Base-by-base conservation (phyloP, 2,888 invertebrate genomes). In the Homarus gammarus region DNA sequence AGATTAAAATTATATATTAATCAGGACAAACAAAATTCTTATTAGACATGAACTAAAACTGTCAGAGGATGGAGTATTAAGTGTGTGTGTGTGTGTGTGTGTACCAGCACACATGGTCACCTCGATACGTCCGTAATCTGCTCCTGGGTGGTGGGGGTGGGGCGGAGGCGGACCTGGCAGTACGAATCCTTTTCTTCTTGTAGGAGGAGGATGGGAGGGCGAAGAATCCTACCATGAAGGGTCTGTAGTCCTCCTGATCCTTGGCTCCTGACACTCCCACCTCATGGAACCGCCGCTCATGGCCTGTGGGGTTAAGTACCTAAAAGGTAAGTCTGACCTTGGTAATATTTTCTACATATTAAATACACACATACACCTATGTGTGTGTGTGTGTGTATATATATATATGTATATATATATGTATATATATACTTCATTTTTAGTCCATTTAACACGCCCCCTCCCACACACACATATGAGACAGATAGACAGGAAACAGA, bases 161-260 rank as follows among this genome's bases (percentile, higher is more conserved):
- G 5, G 79, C 1, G 10, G 44, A 18, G 49, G 68, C 40, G 12
- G 83, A 83, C 8, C 83, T 73, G 8, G 75, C 27, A 0, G 87
- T 88, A 0, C 87, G 75, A 33, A 64, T 75, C 36, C 82, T 40
- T 27, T 73, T 82, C 73, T 83, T 89, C 31, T 70, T 79, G 56
- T 44, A 78, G 1, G 51, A 44, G 8, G 84, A 79, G 1, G 51
- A 77, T 2, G 91, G 91, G 27, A 84, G 86, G 18, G 88, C 87
- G 75, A 94, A 94, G 94, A 97, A 99, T 0, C 97, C 98, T 15
- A 98, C 98, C 95, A 99, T 95, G 94, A 99, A 99, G 0, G 98
- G 98, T 93, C 98, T 97, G 93, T 96, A 96, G 92, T 97, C 97
- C 93, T 97, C 97, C 33, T 92, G 92, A 93, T 91, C 96, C 92